Conservation (phyloP, 2,888 invertebrate species). For the Biston stratarius region DNA sequence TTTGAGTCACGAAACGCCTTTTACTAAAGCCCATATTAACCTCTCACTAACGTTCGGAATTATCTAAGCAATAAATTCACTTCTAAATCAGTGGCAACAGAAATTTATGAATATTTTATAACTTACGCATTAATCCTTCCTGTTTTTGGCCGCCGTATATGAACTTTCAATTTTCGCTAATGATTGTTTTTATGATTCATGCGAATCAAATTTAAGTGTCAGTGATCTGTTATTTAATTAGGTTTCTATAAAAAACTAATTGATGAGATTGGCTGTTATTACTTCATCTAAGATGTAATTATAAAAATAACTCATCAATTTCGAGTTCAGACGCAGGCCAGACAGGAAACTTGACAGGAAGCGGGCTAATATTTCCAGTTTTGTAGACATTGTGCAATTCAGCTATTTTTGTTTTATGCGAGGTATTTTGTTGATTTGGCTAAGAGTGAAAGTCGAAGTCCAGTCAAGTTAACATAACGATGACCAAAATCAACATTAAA, state of each 20-base stretch:
- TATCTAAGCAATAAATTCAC: constrained; percentile 6
- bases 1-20: constrained; percentile 30
- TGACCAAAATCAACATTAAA: constrained; percentile 37
- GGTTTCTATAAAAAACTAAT: constrained; percentile 4
- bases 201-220: constrained; percentile 8
- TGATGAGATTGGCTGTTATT: constrained; percentile 5
- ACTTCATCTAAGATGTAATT: constrained; percentile 17
- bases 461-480: constrained; percentile 21
- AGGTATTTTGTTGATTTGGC: constrained; percentile 13
- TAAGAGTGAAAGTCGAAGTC: constrained; percentile 40
- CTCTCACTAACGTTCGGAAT: background rate
- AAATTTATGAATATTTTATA: constrained; percentile 8
- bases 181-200: constrained; percentile 15
- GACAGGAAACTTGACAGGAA: constrained; percentile 17
- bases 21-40: constrained; percentile 18
- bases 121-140: constrained; percentile 6
- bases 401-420: constrained; percentile 12
- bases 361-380: constrained; percentile 15
- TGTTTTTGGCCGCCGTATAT: constrained; percentile 14
- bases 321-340: background rate
- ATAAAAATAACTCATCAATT: constrained; percentile 10
- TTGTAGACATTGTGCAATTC: constrained; percentile 4
- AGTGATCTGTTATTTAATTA: constrained; percentile 9
- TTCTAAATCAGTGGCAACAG: constrained; percentile 10
- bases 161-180: constrained; percentile 22